A percentile compares a stretch with the other conserved stretches of the same genome.
These are phyloP conservation scores for Invenusta paracnida DNA, from an alignment of 2,888 invertebrate genomes.

Conservation along the genomic window DNA sequence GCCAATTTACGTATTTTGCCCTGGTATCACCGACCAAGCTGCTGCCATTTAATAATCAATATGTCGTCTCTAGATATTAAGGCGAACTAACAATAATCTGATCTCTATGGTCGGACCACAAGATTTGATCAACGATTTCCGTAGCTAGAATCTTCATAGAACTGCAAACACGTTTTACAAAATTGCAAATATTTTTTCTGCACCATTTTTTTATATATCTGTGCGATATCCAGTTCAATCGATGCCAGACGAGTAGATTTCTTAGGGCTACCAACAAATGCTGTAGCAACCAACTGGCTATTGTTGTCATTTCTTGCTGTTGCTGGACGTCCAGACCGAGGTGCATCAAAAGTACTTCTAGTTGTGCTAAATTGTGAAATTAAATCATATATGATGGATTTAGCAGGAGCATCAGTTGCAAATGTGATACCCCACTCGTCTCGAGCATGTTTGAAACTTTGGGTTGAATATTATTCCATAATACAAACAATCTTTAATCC, in stretches of 20 bases:
- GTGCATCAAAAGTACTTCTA: not conserved
- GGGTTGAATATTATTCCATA: not conserved
- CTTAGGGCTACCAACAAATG: not conserved
- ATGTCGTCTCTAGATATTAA: too few species aligned
- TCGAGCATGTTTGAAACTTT: not conserved
- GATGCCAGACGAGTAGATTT: slow-evolving; percentile 12
- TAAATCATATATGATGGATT: not conserved
- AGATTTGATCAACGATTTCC: slow-evolving; percentile 37
- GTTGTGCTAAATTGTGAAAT: not conserved
- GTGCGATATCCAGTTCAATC: not conserved
- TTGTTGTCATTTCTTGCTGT: not conserved
- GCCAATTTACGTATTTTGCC: too few species aligned
- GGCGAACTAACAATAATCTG: too few species aligned
- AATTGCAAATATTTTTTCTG: not conserved
- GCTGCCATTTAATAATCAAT: too few species aligned
- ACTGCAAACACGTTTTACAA: not conserved
- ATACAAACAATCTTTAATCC: not conserved
- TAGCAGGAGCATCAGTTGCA: not conserved
- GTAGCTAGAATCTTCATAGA: not conserved
- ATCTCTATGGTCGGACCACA: slow-evolving; percentile 49
- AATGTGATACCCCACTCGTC: not conserved
- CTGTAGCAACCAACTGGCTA: not conserved
- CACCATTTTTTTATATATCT: not conserved
- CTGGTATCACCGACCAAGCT: too few species aligned
- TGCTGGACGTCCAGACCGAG: not conserved